phyloP scores from a whole-genome alignment of 2,888 invertebrate genomes.

The Drosophila monieri region DNA sequence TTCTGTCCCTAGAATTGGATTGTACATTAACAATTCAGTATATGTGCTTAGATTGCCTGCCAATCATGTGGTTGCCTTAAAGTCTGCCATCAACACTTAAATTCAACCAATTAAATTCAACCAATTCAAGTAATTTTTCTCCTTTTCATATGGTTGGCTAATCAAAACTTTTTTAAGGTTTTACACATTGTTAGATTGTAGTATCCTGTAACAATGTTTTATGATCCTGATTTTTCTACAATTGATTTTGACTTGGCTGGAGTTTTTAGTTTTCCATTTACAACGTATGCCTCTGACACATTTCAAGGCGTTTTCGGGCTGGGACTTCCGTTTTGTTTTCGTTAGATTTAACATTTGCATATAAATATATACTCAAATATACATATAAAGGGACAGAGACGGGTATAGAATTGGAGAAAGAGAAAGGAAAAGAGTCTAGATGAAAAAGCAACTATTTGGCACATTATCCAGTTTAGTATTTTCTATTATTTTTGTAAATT shows the following conservation, averaged over 20 bases:
- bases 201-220: slow-evolving; percentile 47
- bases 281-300: slow-evolving; percentile 67
- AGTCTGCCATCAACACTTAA: slow-evolving; percentile 1
- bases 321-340: slow-evolving; percentile 53
- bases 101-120: slow-evolving; percentile 1
- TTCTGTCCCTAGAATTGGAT: slow-evolving; percentile 26
- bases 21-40: slow-evolving; percentile 14
- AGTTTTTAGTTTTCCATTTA: slow-evolving; percentile 38
- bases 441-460: slow-evolving; percentile 60
- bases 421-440: neutral
- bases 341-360: slow-evolving; percentile 48
- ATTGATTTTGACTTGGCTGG: slow-evolving; percentile 59
- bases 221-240: slow-evolving; percentile 47
- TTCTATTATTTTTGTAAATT: slow-evolving; percentile 47
- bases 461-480: slow-evolving; percentile 52
- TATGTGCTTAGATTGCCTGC: neutral
- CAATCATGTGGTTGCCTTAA: neutral
- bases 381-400: neutral
- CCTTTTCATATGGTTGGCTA: neutral
- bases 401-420: neutral
- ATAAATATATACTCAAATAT: slow-evolving; percentile 5
- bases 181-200: neutral
- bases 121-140: neutral
- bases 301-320: slow-evolving; percentile 71
- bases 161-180: neutral